A percentile compares a stretch with the other conserved stretches of the same genome.
Conservation (phyloP, 2,797 vertebrate genomes). For the Gambelia wislizenii region DNA sequence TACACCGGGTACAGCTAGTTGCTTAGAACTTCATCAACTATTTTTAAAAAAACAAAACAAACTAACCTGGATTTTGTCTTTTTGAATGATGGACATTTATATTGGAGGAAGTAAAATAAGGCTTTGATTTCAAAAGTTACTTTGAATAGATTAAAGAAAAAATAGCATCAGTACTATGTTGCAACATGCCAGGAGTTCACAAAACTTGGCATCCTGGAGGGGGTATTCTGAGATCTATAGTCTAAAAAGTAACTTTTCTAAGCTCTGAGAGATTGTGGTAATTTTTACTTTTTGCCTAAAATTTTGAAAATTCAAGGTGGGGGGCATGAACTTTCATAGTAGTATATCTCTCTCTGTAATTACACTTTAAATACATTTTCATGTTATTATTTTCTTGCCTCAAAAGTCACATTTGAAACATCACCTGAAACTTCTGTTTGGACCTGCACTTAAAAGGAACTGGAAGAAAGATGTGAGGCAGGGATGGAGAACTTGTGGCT, state of each 20-base stretch:
- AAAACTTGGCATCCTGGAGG: too few species aligned
- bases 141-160: constrained; percentile 69
- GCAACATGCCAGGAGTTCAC: constrained; percentile 65
- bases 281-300: constrained; percentile 72
- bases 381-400: constrained; percentile 31
- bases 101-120: constrained; percentile 64
- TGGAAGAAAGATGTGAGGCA: constrained; percentile 15
- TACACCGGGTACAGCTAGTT: too few species aligned
- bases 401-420: constrained; percentile 7
- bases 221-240: too few species aligned
- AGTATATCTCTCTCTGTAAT: constrained; percentile 64
- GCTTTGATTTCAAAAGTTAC: constrained; percentile 70
- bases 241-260: too few species aligned
- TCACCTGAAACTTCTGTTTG: constrained; percentile 16
- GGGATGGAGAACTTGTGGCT: too few species aligned
- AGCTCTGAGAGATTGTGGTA: constrained; percentile 59
- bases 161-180: constrained; percentile 65
- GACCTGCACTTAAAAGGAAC: constrained; percentile 14
- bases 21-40: background rate
- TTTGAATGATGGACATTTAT: constrained; percentile 65
- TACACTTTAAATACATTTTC: constrained; percentile 47
- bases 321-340: constrained; percentile 41
- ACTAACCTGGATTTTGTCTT: constrained; percentile 32
- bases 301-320: constrained; percentile 70
- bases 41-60: background rate